phyloP scores from a whole-genome alignment of 2,797 vertebrate species.

The Gymnothorax reevesii region DNA sequence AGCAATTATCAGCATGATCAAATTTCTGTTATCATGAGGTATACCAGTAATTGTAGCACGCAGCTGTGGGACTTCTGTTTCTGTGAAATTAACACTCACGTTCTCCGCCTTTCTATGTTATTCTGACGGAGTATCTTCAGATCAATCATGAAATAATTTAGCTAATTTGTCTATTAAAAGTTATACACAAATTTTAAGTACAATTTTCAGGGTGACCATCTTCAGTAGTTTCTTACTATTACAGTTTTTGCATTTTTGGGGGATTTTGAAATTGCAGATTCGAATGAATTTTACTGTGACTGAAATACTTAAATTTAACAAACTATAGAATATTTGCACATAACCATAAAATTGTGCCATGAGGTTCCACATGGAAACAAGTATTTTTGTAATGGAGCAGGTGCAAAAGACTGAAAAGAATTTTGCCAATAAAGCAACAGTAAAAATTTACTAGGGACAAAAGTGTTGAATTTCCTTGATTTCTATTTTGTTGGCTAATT shows the following conservation, averaged over 20 bases:
- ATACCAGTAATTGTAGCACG: neutral
- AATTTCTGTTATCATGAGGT: neutral
- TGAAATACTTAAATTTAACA: too few relatives aligned
- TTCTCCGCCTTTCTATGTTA: too few relatives aligned
- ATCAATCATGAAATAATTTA: too few relatives aligned
- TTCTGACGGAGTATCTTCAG: too few relatives aligned
- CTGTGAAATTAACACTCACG: neutral
- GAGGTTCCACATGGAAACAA: neutral
- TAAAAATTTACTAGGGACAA: neutral
- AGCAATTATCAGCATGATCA: conserved; percentile 1
- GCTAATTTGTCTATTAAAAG: too few relatives aligned
- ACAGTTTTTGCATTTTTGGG: too few relatives aligned
- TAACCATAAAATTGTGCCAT: neutral
- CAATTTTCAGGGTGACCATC: too few relatives aligned
- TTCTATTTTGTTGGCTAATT: neutral
- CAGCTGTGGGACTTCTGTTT: neutral
- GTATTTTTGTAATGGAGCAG: neutral
- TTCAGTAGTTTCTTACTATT: too few relatives aligned
- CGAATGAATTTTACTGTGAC: too few relatives aligned
- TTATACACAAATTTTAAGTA: too few relatives aligned
- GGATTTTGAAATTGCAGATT: too few relatives aligned
- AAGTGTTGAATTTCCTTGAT: neutral
- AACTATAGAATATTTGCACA: too few relatives aligned
- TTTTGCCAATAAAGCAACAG: neutral
- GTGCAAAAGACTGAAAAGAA: neutral